A percentile compares a stretch with the other conserved stretches of the same genome.
Evolutionary conservation across 2,797 vertebrate genomes (phyloP).

Genomic region (Meriones psammophilus): DNA sequence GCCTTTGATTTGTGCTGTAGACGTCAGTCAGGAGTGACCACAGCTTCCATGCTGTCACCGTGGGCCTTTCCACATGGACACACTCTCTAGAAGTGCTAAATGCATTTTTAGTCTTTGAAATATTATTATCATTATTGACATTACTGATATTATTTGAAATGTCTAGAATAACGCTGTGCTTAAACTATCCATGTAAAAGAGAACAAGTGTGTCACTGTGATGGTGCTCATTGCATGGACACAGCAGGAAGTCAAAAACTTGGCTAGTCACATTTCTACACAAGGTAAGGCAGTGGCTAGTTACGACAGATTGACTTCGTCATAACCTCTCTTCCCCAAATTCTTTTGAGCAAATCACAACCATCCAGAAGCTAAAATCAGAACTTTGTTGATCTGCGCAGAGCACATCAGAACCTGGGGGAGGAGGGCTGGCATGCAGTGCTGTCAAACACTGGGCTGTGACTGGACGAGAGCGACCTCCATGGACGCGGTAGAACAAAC

Average conservation of each 20-base stretch:
- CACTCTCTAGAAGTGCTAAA: slow-evolving; percentile 69
- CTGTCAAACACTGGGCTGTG: slow-evolving; percentile 87
- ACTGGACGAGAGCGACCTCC: slow-evolving; percentile 85
- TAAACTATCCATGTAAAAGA: slow-evolving; percentile 75
- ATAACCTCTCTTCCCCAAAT: slow-evolving; percentile 17
- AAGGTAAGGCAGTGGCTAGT: slow-evolving; percentile 76
- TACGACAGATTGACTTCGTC: slow-evolving; percentile 71
- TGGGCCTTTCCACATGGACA: slow-evolving; percentile 66
- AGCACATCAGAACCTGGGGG: slow-evolving; percentile 66
- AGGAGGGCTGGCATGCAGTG: slow-evolving; percentile 74
- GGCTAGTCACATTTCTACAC: slow-evolving; percentile 75
- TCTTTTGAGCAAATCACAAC: not conserved
- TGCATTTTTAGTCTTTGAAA: slow-evolving; percentile 79
- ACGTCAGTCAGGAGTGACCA: slow-evolving; percentile 83
- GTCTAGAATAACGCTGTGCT: slow-evolving; percentile 80
- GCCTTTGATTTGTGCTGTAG: slow-evolving; percentile 82
- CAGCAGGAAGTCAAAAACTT: slow-evolving; percentile 71
- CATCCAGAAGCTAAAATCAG: slow-evolving; percentile 37
- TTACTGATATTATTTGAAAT: slow-evolving; percentile 77
- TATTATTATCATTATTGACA: slow-evolving; percentile 78
- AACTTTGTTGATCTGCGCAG: slow-evolving; percentile 10
- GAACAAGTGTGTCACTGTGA: slow-evolving; percentile 78
- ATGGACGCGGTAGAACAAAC: slow-evolving; percentile 83
- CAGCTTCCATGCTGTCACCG: slow-evolving; percentile 71
- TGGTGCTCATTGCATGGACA: slow-evolving; percentile 80